Evolutionary conservation across 2,888 invertebrate species (phyloP).

Genomic region (Eupithecia tripunctaria): DNA sequence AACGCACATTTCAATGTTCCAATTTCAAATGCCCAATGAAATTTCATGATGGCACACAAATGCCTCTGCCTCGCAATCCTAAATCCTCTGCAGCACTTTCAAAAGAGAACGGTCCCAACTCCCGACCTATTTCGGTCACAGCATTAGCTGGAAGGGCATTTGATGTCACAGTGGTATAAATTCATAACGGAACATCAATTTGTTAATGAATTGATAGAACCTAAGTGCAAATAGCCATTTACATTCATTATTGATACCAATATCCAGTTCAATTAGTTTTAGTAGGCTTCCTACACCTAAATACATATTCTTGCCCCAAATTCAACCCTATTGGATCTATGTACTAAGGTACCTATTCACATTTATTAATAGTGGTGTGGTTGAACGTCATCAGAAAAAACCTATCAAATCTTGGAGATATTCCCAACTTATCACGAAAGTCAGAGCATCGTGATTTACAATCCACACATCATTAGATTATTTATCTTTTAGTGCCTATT

Average conservation of each 20-base stretch:
- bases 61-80: constrained; percentile 24
- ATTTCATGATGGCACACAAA: constrained; percentile 26
- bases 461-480: too few species aligned
- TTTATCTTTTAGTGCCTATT: too few species aligned
- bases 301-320: background rate
- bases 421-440: too few species aligned
- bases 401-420: background rate
- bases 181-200: constrained; percentile 5
- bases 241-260: constrained; percentile 3
- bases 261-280: constrained; percentile 3
- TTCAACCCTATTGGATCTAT: background rate
- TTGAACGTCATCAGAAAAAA: background rate
- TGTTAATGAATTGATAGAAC: constrained; percentile 8
- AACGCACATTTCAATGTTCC: constrained; percentile 39
- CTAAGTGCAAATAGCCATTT: constrained; percentile 3
- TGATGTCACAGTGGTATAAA: background rate
- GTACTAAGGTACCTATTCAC: background rate
- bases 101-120: constrained; percentile 20
- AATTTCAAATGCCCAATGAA: constrained; percentile 23
- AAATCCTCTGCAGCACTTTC: constrained; percentile 25
- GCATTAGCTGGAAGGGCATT: constrained; percentile 6
- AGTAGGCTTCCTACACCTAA: background rate
- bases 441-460: too few species aligned
- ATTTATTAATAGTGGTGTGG: background rate
- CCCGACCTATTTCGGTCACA: constrained; percentile 7